A percentile compares a stretch with the other conserved stretches of the same genome.
phyloP scores from a whole-genome alignment of 2,797 vertebrate genomes.

The Sebastes steindachneri region DNA sequence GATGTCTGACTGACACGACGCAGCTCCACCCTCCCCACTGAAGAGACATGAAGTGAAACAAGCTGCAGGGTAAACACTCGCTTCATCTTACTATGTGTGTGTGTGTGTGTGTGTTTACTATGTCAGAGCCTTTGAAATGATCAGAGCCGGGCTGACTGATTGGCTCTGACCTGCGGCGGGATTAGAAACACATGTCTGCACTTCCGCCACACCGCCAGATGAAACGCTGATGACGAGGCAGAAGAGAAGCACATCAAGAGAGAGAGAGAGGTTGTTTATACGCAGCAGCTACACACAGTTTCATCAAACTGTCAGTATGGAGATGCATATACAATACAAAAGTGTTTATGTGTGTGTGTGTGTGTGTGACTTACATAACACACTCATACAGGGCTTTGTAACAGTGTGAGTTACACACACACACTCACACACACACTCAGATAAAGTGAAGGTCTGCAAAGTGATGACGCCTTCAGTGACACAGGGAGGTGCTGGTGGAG shows the following conservation, averaged over 20 bases:
- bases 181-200: conserved; percentile 47
- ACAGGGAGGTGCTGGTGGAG: not conserved
- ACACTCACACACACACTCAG: not conserved
- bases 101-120: conserved; percentile 27
- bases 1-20: conserved; percentile 26
- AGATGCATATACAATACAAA: not conserved
- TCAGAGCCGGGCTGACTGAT: conserved; percentile 33
- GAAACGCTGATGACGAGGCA: not conserved
- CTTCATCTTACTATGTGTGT: not conserved
- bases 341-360: not conserved
- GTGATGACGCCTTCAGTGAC: conserved; percentile 4
- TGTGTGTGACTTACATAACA: not conserved
- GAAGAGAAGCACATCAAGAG: not conserved
- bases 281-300: not conserved
- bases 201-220: conserved; percentile 9
- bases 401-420: not conserved
- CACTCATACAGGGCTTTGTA: not conserved
- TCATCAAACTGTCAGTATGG: not conserved
- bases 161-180: conserved; percentile 18
- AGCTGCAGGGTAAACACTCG: conserved; percentile 33
- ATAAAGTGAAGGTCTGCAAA: not conserved
- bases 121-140: conserved; percentile 40
- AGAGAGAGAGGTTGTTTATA: not conserved
- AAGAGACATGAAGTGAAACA: conserved; percentile 16
- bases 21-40: conserved; percentile 6